Evolutionary conservation across 2,888 invertebrate genomes (phyloP).

Genomic region (Eumacrocentrus americanus): DNA sequence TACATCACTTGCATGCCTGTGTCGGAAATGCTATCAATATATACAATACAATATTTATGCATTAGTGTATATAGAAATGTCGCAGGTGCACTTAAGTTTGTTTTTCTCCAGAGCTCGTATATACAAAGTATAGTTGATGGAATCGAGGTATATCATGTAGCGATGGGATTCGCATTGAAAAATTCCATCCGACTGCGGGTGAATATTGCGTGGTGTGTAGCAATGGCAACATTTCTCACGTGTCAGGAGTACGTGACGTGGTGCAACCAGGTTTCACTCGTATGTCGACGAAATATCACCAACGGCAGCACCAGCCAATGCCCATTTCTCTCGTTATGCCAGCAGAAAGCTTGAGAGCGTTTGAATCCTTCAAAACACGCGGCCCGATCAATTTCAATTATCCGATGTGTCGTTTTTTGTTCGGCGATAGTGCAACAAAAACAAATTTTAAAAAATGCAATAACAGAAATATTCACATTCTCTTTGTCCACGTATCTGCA

Average conservation of each 20-base stretch:
- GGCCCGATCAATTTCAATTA: conserved; percentile 4
- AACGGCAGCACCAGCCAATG: conserved; percentile 15
- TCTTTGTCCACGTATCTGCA: background rate
- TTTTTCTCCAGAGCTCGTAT: background rate
- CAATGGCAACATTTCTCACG: conserved; percentile 33
- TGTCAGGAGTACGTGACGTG: conserved; percentile 23
- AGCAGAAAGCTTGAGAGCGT: background rate
- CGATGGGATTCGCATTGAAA: background rate
- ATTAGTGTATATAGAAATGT: background rate
- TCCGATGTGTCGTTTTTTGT: background rate
- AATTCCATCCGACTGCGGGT: background rate
- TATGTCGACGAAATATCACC: conserved; percentile 17
- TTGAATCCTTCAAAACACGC: background rate
- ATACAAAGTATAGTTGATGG: background rate
- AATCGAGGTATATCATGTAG: background rate
- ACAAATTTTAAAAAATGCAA: background rate
- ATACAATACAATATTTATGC: background rate
- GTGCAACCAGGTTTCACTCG: background rate
- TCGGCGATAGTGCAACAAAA: background rate
- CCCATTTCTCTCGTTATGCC: conserved; percentile 3
- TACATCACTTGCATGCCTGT: too few species aligned
- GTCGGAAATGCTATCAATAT: too few species aligned
- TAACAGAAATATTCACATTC: background rate
- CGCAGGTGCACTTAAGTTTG: conserved; percentile 6
- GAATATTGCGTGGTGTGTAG: conserved; percentile 29